Percentiles rank a stretch among this genome's conserved stretches.
Conservation (phyloP, 1,140 invertebrate species). For the Lineus longissimus region DNA sequence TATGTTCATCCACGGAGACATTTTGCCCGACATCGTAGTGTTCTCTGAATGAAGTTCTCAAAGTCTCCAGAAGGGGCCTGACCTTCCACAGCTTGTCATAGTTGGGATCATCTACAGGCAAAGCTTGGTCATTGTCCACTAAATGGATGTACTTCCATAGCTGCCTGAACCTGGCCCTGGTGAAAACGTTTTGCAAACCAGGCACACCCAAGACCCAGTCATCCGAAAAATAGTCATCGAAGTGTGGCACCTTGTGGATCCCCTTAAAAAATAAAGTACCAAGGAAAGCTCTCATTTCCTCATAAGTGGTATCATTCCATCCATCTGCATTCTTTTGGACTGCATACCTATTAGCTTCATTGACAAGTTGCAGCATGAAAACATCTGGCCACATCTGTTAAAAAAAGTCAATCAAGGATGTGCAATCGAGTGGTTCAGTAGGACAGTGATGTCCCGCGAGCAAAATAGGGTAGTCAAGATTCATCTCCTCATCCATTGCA, state of each 20-base stretch:
- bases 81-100: neutral
- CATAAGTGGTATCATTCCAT: neutral
- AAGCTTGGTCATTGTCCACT: neutral
- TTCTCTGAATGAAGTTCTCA: constrained; percentile 3
- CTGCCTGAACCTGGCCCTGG: neutral
- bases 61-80: constrained; percentile 6
- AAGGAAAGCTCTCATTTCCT: neutral
- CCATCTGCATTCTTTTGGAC: neutral
- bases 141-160: neutral
- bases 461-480: too few species aligned
- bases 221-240: neutral
- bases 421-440: too few species aligned
- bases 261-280: neutral
- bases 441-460: too few species aligned
- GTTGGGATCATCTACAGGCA: neutral
- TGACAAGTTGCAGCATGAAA: neutral
- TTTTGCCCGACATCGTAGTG: constrained; percentile 13
- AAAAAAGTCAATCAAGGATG: neutral
- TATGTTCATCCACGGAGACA: constrained; percentile 27
- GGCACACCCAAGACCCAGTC: neutral
- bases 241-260: neutral
- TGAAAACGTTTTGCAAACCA: neutral
- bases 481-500: too few species aligned
- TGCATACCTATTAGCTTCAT: neutral
- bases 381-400: neutral